Percentiles rank a stretch among this genome's conserved stretches.
Conservation (phyloP, 2,113 vertebrate genomes). For the Melanerpes aurifrons region DNA sequence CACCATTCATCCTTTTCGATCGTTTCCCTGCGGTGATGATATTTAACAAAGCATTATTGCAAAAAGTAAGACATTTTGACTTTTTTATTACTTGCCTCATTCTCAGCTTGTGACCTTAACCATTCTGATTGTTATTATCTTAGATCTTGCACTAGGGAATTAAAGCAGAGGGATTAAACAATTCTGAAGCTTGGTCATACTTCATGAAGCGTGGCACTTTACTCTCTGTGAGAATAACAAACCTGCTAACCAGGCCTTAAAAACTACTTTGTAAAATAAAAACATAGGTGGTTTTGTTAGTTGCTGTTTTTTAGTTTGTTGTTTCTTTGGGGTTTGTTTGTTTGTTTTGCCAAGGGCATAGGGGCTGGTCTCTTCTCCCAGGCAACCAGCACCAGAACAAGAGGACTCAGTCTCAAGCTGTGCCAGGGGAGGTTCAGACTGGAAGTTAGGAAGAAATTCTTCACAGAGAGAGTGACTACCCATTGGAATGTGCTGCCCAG, state of each 20-base stretch:
- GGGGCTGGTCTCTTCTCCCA: too few relatives aligned
- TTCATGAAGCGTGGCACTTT: slow-evolving; percentile 23
- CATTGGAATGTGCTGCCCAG: too few relatives aligned
- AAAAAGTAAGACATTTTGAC: slow-evolving; percentile 35
- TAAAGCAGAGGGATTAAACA: slow-evolving; percentile 10
- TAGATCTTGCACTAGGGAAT: slow-evolving; percentile 11
- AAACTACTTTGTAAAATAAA: background rate
- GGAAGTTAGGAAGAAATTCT: too few relatives aligned
- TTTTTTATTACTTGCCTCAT: slow-evolving; percentile 20
- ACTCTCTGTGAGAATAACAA: slow-evolving; percentile 26
- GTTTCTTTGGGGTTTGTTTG: too few relatives aligned
- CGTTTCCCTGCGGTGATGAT: slow-evolving; percentile 22
- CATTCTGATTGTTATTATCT: slow-evolving; percentile 19
- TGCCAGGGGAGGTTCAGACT: too few relatives aligned
- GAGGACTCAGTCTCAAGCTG: too few relatives aligned
- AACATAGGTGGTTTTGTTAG: background rate
- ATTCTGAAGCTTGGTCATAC: background rate
- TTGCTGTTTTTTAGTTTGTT: too few relatives aligned
- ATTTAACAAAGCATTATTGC: slow-evolving; percentile 28
- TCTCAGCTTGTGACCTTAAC: slow-evolving; percentile 39
- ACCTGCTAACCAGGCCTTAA: background rate
- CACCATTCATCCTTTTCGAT: slow-evolving; percentile 15
- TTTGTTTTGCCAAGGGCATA: background rate
- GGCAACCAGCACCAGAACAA: too few relatives aligned
- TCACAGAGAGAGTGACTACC: too few relatives aligned